Base-by-base conservation (phyloP, 2,888 invertebrate genomes). In the Drosophila stalkeri region DNA sequence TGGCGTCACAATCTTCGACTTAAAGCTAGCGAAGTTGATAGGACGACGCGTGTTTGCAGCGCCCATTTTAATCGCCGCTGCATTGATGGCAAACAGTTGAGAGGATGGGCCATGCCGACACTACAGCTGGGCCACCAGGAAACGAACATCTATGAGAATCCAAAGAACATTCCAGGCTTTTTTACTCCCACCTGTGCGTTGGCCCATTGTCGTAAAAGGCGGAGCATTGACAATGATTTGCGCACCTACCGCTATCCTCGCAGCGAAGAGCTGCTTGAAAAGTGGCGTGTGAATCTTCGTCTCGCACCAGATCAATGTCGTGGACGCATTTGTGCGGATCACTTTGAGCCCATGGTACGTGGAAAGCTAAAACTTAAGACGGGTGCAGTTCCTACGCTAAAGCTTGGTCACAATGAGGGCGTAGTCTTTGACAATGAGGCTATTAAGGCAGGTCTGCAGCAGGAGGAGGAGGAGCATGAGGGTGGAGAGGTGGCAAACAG, bases 1-100 rank as follows among this genome's bases (percentile, higher is more conserved):
- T 91, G 91, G 91, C 79, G 89, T n/a, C 86, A 91, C 56, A 92
- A 92, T 67, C 76, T 91, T 2, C 81, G 77, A n/a, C 69, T 92
- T n/a, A 64, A 75, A 0, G 57, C 78, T 1, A 47, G 61, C 1
- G 81, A 78, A 3, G 69, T 82, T 16, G 70, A 85, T 12, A 72
- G 73, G 3, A 62, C 68, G 27, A 75, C 84, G 5, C 80, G 82
- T 18, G 80, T 91, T 5, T 91, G 91, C 67, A 91, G 88, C 51
- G 66, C 80, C 0, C 91, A 91, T 62, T 91, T 91, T 20, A 90
- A 91, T 57, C 86, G 91, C 12, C 90, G 91, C 6, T 92, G 91
- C 70, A 78, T 90, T 5, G 90, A 90, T 14, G 91, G 89, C n/a
- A 92, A 90, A 44, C 72, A 82, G 12, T 59, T 91, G 11, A 74